phyloP scores from a whole-genome alignment of 2,113 vertebrate species.

The Macrotis lagotis region DNA sequence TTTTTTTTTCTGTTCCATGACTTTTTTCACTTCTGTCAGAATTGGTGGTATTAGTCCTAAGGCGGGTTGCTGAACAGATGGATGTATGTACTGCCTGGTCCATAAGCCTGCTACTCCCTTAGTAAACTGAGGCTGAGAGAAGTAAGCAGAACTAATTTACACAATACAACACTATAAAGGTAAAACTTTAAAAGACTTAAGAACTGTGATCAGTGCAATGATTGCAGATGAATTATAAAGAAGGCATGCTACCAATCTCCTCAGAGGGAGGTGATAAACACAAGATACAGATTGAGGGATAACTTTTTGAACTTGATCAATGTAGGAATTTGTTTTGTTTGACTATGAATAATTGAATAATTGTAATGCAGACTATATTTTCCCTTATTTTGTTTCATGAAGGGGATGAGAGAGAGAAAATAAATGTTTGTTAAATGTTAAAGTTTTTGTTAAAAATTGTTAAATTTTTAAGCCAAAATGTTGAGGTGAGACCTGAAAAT shows the following conservation, averaged over 20 bases:
- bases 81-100: not conserved
- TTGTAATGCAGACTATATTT: not conserved
- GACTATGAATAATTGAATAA: not conserved
- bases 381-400: not conserved
- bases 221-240: not conserved
- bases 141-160: not conserved
- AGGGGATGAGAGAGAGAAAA: not conserved
- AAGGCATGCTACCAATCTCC: not conserved
- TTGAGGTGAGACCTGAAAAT: not conserved
- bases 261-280: not conserved
- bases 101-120: not conserved
- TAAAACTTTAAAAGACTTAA: not conserved
- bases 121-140: not conserved
- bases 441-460: no score
- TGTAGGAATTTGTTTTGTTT: not conserved
- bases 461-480: not conserved
- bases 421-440: not conserved
- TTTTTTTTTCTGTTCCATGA: not conserved
- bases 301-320: not conserved
- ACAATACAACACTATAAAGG: not conserved
- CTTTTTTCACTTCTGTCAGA: not conserved
- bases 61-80: not conserved
- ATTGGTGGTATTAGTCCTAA: not conserved
- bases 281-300: not conserved
- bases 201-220: not conserved